Percentiles rank a stretch among this genome's conserved stretches.
Evolutionary conservation across 2,888 invertebrate species (phyloP).

Genomic region (Trachelus troglodyta): DNA sequence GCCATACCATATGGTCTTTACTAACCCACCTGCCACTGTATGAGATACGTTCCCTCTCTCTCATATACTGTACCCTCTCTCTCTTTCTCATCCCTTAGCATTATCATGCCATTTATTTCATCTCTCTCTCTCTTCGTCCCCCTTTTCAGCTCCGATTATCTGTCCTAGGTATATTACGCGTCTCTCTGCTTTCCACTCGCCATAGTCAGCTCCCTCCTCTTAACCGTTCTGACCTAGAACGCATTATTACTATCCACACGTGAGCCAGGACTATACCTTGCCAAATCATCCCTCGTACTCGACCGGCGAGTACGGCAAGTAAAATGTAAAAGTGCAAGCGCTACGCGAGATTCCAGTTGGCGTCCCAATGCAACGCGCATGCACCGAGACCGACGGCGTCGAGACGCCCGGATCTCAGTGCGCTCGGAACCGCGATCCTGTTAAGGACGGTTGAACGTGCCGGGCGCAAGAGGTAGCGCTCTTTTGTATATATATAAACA

Average conservation of each 20-base stretch:
- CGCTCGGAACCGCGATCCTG: slow-evolving; percentile 55
- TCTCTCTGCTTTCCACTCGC: not conserved
- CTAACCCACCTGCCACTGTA: not conserved
- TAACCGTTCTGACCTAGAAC: not conserved
- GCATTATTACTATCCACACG: not conserved
- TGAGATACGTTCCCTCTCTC: not conserved
- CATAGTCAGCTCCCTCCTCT: not conserved
- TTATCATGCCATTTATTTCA: not conserved
- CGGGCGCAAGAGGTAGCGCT: not conserved
- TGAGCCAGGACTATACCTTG: not conserved
- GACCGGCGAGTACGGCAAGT: not conserved
- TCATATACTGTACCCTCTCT: no score
- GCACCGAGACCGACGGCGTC: slow-evolving; percentile 45
- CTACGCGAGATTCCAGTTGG: not conserved
- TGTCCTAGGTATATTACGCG: not conserved
- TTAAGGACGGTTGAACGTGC: slow-evolving; percentile 33
- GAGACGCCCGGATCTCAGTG: slow-evolving; percentile 59
- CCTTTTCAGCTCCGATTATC: not conserved
- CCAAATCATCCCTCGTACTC: not conserved
- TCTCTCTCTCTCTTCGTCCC: not conserved
- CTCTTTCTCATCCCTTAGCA: not conserved
- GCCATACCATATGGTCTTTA: not conserved
- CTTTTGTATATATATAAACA: not conserved
- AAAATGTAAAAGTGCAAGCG: not conserved
- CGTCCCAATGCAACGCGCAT: slow-evolving; percentile 40